Conservation (phyloP, 2,113 vertebrate genomes). For the Asarcornis scutulata region DNA sequence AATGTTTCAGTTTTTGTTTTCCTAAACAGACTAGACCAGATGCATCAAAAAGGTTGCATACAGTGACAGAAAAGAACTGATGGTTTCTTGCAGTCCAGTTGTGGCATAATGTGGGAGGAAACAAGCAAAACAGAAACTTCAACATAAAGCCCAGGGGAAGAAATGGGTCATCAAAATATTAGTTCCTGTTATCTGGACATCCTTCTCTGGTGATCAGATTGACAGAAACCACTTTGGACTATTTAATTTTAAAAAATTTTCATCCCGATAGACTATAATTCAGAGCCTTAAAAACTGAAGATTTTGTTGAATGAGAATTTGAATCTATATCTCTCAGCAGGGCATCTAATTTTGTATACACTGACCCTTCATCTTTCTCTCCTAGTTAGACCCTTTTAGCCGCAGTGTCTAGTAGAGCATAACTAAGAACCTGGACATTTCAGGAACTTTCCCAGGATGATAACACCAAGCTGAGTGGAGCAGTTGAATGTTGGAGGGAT, state of each 20-base stretch:
- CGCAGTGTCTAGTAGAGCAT: background rate
- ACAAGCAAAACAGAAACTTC: background rate
- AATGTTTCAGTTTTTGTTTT: background rate
- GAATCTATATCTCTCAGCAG: background rate
- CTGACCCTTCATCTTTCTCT: rapidly evolving
- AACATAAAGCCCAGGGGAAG: background rate
- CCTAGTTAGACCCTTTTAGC: background rate
- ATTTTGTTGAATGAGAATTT: background rate
- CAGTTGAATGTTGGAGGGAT: no score
- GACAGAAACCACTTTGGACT: background rate
- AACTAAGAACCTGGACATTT: background rate
- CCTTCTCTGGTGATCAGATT: background rate
- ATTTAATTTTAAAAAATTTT: background rate
- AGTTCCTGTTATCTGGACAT: background rate
- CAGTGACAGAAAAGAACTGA: background rate
- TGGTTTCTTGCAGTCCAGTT: background rate
- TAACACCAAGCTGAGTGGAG: no score
- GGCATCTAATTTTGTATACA: background rate
- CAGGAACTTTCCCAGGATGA: background rate
- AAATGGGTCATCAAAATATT: background rate
- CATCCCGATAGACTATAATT: background rate
- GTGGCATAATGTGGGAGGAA: background rate
- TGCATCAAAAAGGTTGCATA: background rate
- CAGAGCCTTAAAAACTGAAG: background rate
- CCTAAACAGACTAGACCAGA: background rate